A percentile compares a stretch with the other conserved stretches of the same genome.
Conservation (phyloP, 2,888 invertebrate genomes). For the Eupeodes latifasciatus region DNA sequence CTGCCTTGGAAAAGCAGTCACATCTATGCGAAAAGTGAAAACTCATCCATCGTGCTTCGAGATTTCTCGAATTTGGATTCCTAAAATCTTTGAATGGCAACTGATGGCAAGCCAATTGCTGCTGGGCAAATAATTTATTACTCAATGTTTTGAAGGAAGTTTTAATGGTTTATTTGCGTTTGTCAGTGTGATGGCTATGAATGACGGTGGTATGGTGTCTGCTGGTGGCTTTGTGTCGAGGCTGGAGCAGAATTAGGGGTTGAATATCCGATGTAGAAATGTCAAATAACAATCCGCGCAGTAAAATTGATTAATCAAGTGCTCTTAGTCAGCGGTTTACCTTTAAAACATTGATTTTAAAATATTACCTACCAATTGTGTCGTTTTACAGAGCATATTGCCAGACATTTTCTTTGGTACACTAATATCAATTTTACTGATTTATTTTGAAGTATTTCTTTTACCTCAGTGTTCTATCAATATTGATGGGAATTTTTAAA, state of each 20-base stretch:
- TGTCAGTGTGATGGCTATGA: slow-evolving; percentile 36
- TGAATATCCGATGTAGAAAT: slow-evolving; percentile 42
- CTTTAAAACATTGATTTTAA: slow-evolving; percentile 74
- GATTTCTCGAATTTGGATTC: slow-evolving; percentile 48
- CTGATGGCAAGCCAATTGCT: slow-evolving; percentile 63
- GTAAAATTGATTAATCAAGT: slow-evolving; percentile 75
- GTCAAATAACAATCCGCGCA: slow-evolving; percentile 53
- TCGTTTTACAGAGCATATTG: slow-evolving; percentile 22
- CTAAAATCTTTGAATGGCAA: slow-evolving; percentile 30
- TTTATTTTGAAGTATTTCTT: slow-evolving; percentile 46
- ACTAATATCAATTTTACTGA: slow-evolving; percentile 56
- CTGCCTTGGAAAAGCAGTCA: slow-evolving; percentile 4
- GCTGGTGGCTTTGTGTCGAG: slow-evolving; percentile 20
- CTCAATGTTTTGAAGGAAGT: slow-evolving; percentile 71
- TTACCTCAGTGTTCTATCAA: slow-evolving; percentile 41
- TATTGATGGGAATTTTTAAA: slow-evolving; percentile 45
- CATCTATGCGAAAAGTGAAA: slow-evolving; percentile 65
- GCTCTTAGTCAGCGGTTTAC: slow-evolving; percentile 76
- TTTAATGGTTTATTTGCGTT: slow-evolving; percentile 76
- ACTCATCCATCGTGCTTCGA: slow-evolving; percentile 72
- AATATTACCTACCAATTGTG: slow-evolving; percentile 66
- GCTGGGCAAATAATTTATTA: slow-evolving; percentile 75
- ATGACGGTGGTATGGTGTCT: slow-evolving; percentile 1
- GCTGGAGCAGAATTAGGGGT: background rate
- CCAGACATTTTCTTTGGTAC: slow-evolving; percentile 19